These are phyloP conservation scores for Orcinus orca DNA, from an alignment of 2,113 vertebrate species.

Conservation along the genomic window DNA sequence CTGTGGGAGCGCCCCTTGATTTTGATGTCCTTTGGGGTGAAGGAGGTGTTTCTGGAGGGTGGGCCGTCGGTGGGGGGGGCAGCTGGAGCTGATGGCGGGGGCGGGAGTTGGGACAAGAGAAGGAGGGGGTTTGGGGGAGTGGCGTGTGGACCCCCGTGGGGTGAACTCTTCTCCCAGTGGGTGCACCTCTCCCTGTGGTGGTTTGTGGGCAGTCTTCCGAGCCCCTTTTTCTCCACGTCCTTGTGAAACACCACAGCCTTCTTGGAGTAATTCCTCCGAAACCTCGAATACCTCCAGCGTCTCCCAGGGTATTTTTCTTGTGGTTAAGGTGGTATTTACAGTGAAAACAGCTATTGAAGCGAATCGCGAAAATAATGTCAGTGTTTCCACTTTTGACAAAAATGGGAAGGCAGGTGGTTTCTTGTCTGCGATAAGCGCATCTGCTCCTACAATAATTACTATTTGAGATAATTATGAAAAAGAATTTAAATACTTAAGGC, in stretches of 20 bases:
- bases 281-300: conserved; percentile 51
- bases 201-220: rapidly evolving
- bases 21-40: not conserved
- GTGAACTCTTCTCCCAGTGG: not conserved
- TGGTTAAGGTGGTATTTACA: conserved; percentile 75
- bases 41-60: not conserved
- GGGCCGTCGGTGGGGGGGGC: not conserved
- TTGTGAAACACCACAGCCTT: conserved; percentile 54
- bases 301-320: conserved; percentile 74
- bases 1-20: not conserved
- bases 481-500: conserved; percentile 85
- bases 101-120: not conserved
- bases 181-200: not conserved
- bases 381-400: conserved; percentile 77
- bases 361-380: conserved; percentile 76
- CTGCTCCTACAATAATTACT: conserved; percentile 84
- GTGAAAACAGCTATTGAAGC: conserved; percentile 76
- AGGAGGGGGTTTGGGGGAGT: not conserved
- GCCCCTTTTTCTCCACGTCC: not conserved
- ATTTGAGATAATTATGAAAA: conserved; percentile 87
- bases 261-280: conserved; percentile 36
- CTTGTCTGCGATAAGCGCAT: conserved; percentile 84
- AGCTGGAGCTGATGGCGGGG: not conserved
- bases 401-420: conserved; percentile 84
- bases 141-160: rapidly evolving